Evolutionary conservation across 2,888 invertebrate species (phyloP), one percentile per base, ranked within the genome.

Genomic region (Adelphocoris suturalis): DNA sequence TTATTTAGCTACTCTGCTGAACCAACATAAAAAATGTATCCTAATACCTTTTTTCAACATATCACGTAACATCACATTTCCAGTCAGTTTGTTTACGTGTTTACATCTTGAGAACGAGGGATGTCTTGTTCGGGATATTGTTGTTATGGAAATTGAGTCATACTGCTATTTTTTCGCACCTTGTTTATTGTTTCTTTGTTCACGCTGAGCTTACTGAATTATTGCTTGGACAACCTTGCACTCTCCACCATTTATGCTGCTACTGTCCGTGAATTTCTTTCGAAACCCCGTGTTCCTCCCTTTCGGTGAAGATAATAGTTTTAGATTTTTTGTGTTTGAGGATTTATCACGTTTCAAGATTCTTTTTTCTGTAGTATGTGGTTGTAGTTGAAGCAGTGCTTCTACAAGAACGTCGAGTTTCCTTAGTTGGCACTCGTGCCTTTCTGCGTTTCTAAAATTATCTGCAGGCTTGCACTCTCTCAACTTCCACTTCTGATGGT

Each of bases 71-170:
- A 52, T 7, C 3, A 52, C 52, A 52, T 13, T 52, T 52, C 16
- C 52, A 14, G 5, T 52, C 14, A 52, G 16, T 52, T 52, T 61
- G 61, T 61, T 61, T 19, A 61, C n/a, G n/a, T 61, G 61, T 61
- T 19, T 52, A 52, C 52, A 52, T 52, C 52, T 52, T 52, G 14
- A 16, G n/a, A 52, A 52, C 52, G 14, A 52, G 52, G 23, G 68
- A 68, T 68, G 9, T 68, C 68, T 23, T 68, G 68, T 68, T 68
- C 23, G 68, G 23, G 27, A 23, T 68, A 23, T 68, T 68, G 23
- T 68, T 68, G 68, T 68, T 68, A 68, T 68, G 27, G 68, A 23
- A 23, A 68, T 23, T 19, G 27, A 68, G 52, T 16, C 52, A 52
- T 13, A 52, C 16, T 14, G 52, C 16, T 52, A 52, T 52, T 52